phyloP scores from a whole-genome alignment of 2,888 invertebrate genomes.

The Pterobdella sp. region DNA sequence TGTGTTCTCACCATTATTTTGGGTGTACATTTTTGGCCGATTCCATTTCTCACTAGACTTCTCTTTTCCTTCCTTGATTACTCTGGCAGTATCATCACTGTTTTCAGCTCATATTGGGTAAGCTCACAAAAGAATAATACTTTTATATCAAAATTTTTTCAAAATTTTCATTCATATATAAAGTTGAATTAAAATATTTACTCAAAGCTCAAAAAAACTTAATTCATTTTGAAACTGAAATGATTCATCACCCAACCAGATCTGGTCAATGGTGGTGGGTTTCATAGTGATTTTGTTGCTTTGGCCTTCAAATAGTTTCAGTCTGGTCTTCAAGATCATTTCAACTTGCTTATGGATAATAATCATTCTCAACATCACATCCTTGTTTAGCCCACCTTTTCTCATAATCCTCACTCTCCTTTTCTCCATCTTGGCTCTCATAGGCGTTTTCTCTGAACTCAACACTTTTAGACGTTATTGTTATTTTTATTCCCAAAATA shows the following conservation, averaged over 20 bases:
- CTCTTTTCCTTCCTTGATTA: slow-evolving; percentile 40
- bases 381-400: slow-evolving; percentile 63
- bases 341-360: slow-evolving; percentile 70
- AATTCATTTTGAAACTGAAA: neutral
- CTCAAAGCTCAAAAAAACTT: no score
- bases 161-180: slow-evolving; percentile 1
- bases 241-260: slow-evolving; percentile 27
- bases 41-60: slow-evolving; percentile 40
- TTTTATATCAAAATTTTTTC: no score
- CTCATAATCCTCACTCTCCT: slow-evolving; percentile 58
- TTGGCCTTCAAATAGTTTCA: slow-evolving; percentile 67
- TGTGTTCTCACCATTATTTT: slow-evolving; percentile 57
- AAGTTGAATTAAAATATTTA: no score
- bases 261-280: slow-evolving; percentile 46
- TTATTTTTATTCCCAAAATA: neutral
- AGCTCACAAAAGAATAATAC: no score
- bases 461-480: slow-evolving; percentile 33
- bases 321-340: slow-evolving; percentile 54
- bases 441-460: slow-evolving; percentile 54
- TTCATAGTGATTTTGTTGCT: slow-evolving; percentile 66
- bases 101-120: slow-evolving; percentile 49
- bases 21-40: slow-evolving; percentile 66
- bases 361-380: slow-evolving; percentile 67
- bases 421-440: slow-evolving; percentile 60
- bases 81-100: slow-evolving; percentile 45